Evolutionary conservation across 2,113 vertebrate genomes (phyloP).

Genomic region (Amphiprion ocellaris): DNA sequence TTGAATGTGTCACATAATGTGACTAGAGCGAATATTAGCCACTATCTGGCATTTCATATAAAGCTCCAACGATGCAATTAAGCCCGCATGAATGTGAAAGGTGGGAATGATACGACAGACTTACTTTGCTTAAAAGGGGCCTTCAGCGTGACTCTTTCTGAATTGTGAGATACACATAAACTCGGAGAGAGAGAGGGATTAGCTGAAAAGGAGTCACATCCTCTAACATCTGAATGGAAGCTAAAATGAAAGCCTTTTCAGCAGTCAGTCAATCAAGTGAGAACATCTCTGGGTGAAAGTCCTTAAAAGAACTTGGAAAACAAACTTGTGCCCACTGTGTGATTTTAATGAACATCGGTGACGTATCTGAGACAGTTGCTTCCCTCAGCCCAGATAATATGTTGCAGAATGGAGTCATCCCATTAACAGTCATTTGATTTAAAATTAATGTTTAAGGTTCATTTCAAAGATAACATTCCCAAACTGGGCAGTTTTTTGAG

Average conservation of each 20-base stretch:
- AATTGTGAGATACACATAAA: slow-evolving; percentile 24
- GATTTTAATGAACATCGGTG: not conserved
- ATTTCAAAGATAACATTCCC: too few species aligned
- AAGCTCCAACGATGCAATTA: slow-evolving; percentile 20
- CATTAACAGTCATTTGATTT: too few species aligned
- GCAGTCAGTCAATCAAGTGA: slow-evolving; percentile 16
- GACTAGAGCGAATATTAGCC: slow-evolving; percentile 29
- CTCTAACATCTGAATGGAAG: slow-evolving; percentile 38
- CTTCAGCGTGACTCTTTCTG: slow-evolving; percentile 6
- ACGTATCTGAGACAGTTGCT: not conserved
- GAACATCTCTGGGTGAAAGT: not conserved
- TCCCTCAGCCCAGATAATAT: not conserved
- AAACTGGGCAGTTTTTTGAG: too few species aligned
- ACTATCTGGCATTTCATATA: slow-evolving; percentile 31
- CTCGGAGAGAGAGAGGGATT: slow-evolving; percentile 23
- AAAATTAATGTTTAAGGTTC: too few species aligned
- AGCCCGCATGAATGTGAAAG: slow-evolving; percentile 16
- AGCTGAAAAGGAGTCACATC: slow-evolving; percentile 41
- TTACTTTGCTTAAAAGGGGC: slow-evolving; percentile 29
- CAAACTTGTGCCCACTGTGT: not conserved
- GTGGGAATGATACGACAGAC: slow-evolving; percentile 22
- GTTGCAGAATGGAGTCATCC: too few species aligned
- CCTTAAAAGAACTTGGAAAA: not conserved
- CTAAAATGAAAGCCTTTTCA: slow-evolving; percentile 42
- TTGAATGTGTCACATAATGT: slow-evolving; percentile 32